Conservation (phyloP, 1,140 invertebrate genomes). For the Drosophila burlai region DNA sequence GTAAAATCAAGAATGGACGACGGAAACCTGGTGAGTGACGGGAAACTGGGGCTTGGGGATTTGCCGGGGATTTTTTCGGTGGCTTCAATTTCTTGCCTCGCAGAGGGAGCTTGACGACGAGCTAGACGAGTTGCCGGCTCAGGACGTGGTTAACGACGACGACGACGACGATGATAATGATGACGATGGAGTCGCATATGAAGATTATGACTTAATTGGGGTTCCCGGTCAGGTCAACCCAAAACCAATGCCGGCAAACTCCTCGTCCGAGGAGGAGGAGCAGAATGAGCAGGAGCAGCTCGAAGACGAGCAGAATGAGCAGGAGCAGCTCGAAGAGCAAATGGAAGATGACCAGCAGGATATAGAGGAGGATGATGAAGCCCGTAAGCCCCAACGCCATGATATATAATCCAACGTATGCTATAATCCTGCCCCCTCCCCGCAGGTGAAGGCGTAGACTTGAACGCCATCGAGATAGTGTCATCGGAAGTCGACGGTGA, state of each 20-base stretch:
- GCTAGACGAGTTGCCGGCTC: constrained; percentile 5
- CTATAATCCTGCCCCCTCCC: not conserved
- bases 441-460: not conserved
- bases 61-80: not conserved
- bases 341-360: too few relatives aligned
- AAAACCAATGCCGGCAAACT: not conserved
- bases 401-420: not conserved
- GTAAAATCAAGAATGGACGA: not conserved
- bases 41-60: not conserved
- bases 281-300: not conserved
- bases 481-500: constrained; percentile 7
- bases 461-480: constrained; percentile 15
- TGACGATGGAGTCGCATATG: not conserved
- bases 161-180: not conserved
- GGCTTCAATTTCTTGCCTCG: not conserved
- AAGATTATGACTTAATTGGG: constrained; percentile 7
- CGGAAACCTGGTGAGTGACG: not conserved
- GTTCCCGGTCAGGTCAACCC: constrained; percentile 1
- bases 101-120: constrained; percentile 1
- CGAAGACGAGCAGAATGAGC: too few relatives aligned
- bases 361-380: not conserved
- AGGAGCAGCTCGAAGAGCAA: too few relatives aligned
- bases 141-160: not conserved
- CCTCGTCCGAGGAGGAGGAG: not conserved
- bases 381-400: not conserved